These are phyloP conservation scores for Melanotaenia maccullochi DNA, from an alignment of 2,797 vertebrate species.

Conservation along the genomic window DNA sequence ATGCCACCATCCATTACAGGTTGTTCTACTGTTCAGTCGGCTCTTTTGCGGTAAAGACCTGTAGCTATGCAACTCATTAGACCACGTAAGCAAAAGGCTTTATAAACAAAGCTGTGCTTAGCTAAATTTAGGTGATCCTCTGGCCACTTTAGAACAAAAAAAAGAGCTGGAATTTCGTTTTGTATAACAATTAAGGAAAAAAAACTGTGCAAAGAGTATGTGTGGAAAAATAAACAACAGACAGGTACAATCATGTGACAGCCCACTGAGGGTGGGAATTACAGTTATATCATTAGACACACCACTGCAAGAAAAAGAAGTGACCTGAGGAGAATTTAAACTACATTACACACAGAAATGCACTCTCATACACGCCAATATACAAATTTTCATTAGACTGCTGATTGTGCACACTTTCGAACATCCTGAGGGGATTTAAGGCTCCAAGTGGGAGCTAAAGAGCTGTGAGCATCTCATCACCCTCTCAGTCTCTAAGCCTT, in stretches of 20 bases:
- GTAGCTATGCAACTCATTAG: slow-evolving; percentile 34
- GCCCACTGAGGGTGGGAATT: background rate
- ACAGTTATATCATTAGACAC: background rate
- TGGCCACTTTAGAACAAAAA: background rate
- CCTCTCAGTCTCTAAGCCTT: slow-evolving; percentile 12
- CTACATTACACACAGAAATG: background rate
- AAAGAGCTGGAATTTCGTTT: background rate
- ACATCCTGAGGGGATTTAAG: slow-evolving; percentile 14
- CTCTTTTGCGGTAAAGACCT: slow-evolving; percentile 22
- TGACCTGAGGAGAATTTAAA: slow-evolving; percentile 35
- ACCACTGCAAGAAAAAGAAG: slow-evolving; percentile 26
- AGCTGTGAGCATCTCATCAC: slow-evolving; percentile 13
- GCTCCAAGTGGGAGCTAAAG: slow-evolving; percentile 28
- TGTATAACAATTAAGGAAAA: background rate
- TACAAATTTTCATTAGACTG: slow-evolving; percentile 6
- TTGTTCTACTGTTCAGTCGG: background rate
- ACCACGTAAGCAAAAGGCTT: background rate
- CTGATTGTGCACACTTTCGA: slow-evolving; percentile 19
- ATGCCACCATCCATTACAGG: slow-evolving; percentile 1
- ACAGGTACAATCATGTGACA: background rate
- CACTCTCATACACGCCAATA: background rate
- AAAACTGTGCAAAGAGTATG: background rate
- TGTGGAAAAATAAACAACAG: background rate
- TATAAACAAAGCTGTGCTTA: background rate
- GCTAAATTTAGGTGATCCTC: background rate